Evolutionary conservation across 2,888 invertebrate genomes (phyloP), one percentile per base, ranked within the genome.

Genomic region (Coecobrya sp.): DNA sequence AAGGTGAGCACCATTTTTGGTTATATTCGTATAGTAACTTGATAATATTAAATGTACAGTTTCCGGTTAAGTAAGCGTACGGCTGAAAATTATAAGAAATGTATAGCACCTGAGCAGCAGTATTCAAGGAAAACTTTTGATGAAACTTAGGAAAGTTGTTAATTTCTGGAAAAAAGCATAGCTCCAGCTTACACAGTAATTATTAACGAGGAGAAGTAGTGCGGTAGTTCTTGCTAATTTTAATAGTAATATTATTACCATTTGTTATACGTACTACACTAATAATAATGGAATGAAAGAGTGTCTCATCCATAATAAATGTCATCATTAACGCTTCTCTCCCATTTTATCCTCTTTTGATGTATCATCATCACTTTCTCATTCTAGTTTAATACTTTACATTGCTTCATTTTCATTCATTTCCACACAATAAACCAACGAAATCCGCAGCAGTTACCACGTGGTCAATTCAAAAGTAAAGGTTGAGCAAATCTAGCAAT

Each of bases 261-360:
- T 30, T 30, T 42, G 52, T 59, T 55, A 84, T 65, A 84, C 22
- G 11, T 25, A 42, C 30, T 70, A 8, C n/a, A 13, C 42, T 84
- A 65, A 62, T 65, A 65, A 65, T 65, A 65, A 36, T 62, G 62
- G 22, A 82, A 62, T 59, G 59, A 42, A 42, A 62, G 36, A 65
- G 84, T 65, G 81, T 30, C 55, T 84, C 84, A 84, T 62, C 45
- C 84, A 65, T 84, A 65, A 84, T 65, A 49, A 84, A 84, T 84
- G 62, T 84, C 84, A 84, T 84, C 84, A 84, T 84, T 84, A 65
- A 42, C 62, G 84, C 45, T 84, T 55, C 81, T 81, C 42, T 65
- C 81, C n/a, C 10, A 22, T 55, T 55, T 55, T 59, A 25, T 55
- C 45, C 59, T 82, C 82, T 42, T 82, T 59, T 82, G 11, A 59